Base-by-base conservation (phyloP, 1,140 invertebrate genomes). In the Megathymus violae region DNA sequence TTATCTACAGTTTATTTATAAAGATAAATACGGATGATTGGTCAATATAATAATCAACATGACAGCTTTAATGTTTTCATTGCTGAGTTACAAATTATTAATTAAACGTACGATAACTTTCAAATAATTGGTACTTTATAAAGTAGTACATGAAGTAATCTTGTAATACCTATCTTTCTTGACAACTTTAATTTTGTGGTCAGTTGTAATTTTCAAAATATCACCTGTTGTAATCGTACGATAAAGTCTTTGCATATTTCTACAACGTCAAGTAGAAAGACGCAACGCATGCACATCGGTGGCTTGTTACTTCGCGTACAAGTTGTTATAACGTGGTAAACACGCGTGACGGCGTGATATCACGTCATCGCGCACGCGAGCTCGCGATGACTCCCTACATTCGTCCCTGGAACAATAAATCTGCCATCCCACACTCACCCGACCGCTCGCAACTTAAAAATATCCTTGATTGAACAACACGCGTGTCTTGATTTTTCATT, bases 311-410 rank as follows among this genome's bases (percentile, higher is more conserved):
- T 82, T 81, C 63, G 77, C 64, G 72, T 82, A 77, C 85, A 84
- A 85, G 71, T 84, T 82, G 82, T 85, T 87, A 85, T 82, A 86
- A 85, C 59, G 80, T 50, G 59, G 79, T 81, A 76, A 82, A 84
- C 87, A 89, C 81, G 87, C 85, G 87, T 89, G 87, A 89, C 85
- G 81, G 71, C 65, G 64, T 56, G 63, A 52, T 87, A 84, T 85
- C 83, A 83, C 77, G 82, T 82, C 78, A 87, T 86, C 82, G 74
- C 25, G 71, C 84, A 87, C 84, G 84, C 84, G 76, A 88, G 64
- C 69, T 59, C 51, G 25, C 74, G 75, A 74, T 72, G 70, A 70
- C 69, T 67, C 69, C 73, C 63, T 70, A 73, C 80, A n/a, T n/a
- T 15, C 52, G 71, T 77, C 71, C 77, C 78, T 71, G 74, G 70